These are phyloP conservation scores for Drosophila mulleri DNA, from an alignment of 2,888 invertebrate species.

Conservation along the genomic window DNA sequence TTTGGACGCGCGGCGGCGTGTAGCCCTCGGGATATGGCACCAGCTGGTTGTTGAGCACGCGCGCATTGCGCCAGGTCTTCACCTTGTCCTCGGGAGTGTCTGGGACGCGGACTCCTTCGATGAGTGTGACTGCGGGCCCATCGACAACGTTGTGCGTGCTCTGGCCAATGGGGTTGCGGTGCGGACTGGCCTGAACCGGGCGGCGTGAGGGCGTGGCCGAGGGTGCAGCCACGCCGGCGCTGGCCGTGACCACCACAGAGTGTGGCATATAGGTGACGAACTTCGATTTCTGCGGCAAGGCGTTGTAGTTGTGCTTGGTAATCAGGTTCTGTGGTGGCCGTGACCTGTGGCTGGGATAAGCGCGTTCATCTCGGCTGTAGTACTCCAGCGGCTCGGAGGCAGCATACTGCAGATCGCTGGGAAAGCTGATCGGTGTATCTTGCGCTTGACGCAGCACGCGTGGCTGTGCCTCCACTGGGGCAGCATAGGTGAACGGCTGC, in stretches of 20 bases:
- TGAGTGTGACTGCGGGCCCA: conserved; percentile 86
- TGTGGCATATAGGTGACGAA: conserved; percentile 72
- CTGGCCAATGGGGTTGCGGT: conserved; percentile 68
- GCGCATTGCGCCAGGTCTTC: conserved; percentile 94
- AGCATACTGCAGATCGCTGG: conserved; percentile 61
- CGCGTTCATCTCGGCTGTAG: conserved; percentile 54
- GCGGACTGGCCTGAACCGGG: conserved; percentile 43
- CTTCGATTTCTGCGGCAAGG: conserved; percentile 59
- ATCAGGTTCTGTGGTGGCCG: conserved; percentile 74
- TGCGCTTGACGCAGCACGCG: conserved; percentile 59
- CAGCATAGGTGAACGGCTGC: conserved; percentile 61
- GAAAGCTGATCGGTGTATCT: conserved; percentile 45
- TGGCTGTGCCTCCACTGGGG: conserved; percentile 50
- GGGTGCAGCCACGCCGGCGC: conserved; percentile 66
- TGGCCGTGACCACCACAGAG: conserved; percentile 72
- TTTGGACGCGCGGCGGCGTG: conserved; percentile 87
- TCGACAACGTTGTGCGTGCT: conserved; percentile 76
- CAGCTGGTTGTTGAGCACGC: conserved; percentile 93
- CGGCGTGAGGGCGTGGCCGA: conserved; percentile 38
- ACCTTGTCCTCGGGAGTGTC: conserved; percentile 92
- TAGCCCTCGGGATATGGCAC: conserved; percentile 91
- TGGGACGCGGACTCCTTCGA: conserved; percentile 91
- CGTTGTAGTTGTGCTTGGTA: conserved; percentile 76
- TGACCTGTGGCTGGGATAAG: conserved; percentile 44
- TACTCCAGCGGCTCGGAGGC: conserved; percentile 61